Evolutionary conservation across 2,888 invertebrate genomes (phyloP).

Genomic region (Apodemia zela): DNA sequence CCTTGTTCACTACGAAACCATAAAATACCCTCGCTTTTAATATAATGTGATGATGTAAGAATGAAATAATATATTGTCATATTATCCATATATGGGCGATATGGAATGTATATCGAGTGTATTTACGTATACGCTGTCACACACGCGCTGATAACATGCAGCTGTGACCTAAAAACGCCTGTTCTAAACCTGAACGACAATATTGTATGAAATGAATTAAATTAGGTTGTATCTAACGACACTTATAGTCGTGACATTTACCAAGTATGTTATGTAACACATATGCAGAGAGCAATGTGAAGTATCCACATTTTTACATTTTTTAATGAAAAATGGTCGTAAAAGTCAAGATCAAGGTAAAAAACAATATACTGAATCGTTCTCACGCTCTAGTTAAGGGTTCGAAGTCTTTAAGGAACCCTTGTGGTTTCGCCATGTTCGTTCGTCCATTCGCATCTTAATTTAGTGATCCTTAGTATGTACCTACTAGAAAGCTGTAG

Average conservation of each 20-base stretch:
- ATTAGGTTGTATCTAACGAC: not conserved
- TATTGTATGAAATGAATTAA: conserved; percentile 12
- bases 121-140: conserved; percentile 46
- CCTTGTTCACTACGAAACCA: not conserved
- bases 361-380: not conserved
- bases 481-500: no score
- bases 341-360: not conserved
- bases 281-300: not conserved
- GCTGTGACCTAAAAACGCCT: conserved; percentile 71
- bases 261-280: not conserved
- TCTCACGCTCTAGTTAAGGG: not conserved
- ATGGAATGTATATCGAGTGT: conserved; percentile 53
- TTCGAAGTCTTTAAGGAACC: no score
- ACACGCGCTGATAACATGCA: conserved; percentile 61
- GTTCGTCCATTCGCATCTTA: no score
- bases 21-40: not conserved
- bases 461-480: no score
- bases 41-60: not conserved
- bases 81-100: conserved; percentile 39
- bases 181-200: conserved; percentile 28
- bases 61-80: not conserved
- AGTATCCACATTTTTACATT: no score
- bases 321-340: not conserved
- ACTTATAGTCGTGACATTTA: not conserved
- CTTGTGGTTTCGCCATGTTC: no score